Evolutionary conservation across 2,797 vertebrate species (phyloP), one percentile per base, ranked within the genome.

Genomic region (Poecilia velifera): DNA sequence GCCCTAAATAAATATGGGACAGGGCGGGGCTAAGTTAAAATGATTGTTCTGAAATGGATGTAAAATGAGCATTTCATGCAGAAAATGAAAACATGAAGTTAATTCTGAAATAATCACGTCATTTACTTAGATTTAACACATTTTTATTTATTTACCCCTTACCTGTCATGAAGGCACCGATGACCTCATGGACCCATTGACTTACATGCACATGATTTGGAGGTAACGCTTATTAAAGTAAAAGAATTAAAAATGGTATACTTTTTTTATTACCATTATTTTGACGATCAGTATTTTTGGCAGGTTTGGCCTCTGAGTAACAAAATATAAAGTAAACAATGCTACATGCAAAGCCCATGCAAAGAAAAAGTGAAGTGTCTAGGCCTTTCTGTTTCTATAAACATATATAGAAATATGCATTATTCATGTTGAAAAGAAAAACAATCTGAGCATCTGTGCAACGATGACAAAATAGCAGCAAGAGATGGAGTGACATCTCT

Each of bases 401-500:
- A 73, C 45, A 47, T 59, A 47, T 43, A 53, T 34, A 25, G 6
- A 66, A 20, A 41, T 73, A 36, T 72, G 51, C 39, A 66, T 68
- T 79, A 64, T 66, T 76, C 66, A 72, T 76, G n/a, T 6, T 55
- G 47, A 66, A 8, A n/a, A 73, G 28, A 47, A 55, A 70, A 68
- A 76, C 31, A 76, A 41, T n/a, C 57, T 18, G 31, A 51, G 46
- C 1, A 68, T 57, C 13, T 31, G 57, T 79, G 57, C 68, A 66
- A 66, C 14, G 14, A 25, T 46, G 71, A 72, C 45, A 79, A 55
- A 79, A 49, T 72, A 73, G 47, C 47, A 79, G 46, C 55, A 73
- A 41, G 20, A n/a, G 47, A 4, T 72, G 66, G 39, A 79, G 59
- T 66, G 81, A 75, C 73, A 78, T 66, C 47, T 72, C 71, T 76